Evolutionary conservation across 2,113 vertebrate genomes (phyloP).

Genomic region (Petroica traversi): DNA sequence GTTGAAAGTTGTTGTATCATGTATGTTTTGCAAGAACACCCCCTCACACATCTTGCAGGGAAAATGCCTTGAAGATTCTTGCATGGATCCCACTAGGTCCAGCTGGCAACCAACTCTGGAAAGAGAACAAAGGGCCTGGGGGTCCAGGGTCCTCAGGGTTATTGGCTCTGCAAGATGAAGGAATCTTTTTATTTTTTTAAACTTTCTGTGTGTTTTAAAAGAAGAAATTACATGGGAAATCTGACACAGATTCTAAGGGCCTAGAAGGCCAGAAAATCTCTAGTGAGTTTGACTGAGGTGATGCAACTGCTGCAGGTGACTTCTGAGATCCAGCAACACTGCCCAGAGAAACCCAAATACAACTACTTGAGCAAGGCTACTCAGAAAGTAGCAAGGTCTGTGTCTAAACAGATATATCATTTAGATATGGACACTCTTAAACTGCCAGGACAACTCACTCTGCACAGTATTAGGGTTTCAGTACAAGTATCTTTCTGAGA

Average conservation of each 20-base stretch:
- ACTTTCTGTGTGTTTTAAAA: not conserved
- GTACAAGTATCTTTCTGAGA: not conserved
- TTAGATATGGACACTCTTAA: not conserved
- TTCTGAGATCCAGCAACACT: not conserved
- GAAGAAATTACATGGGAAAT: not conserved
- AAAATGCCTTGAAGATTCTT: not conserved
- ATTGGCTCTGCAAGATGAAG: not conserved
- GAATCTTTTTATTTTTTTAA: not conserved
- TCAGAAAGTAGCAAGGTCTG: not conserved
- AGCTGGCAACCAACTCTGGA: not conserved
- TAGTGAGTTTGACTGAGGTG: accelerated
- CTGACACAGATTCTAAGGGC: not conserved
- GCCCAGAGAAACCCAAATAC: not conserved
- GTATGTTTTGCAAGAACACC: not conserved
- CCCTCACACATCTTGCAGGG: not conserved
- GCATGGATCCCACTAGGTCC: not conserved
- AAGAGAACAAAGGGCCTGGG: not conserved
- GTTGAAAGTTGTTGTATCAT: not conserved
- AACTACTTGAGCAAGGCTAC: not conserved
- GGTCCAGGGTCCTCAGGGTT: not conserved
- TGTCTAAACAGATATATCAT: not conserved
- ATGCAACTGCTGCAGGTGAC: not conserved
- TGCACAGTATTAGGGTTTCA: not conserved
- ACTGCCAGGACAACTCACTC: not conserved
- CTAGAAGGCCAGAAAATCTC: not conserved